These are phyloP conservation scores for Aldabrachelys gigantea DNA, from an alignment of 2,113 vertebrate species.

Conservation along the genomic window DNA sequence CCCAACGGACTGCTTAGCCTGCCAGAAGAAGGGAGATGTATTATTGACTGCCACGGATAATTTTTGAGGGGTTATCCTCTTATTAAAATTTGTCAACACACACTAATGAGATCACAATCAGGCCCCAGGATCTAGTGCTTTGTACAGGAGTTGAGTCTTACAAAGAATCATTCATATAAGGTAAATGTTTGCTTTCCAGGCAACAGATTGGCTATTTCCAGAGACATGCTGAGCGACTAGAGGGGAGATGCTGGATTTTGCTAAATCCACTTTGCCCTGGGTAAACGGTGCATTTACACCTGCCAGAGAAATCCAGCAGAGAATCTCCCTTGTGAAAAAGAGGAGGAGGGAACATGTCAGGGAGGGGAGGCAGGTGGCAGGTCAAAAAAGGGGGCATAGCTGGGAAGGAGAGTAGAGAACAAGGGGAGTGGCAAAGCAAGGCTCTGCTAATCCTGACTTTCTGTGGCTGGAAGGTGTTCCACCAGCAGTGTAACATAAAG, in stretches of 20 bases:
- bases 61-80: background rate
- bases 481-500: background rate
- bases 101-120: background rate
- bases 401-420: background rate
- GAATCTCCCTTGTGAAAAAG: background rate
- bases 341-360: background rate
- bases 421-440: too few species aligned
- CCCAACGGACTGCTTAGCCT: background rate
- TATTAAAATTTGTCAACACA: background rate
- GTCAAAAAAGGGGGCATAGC: background rate
- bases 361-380: background rate
- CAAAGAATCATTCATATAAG: background rate
- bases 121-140: background rate
- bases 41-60: background rate
- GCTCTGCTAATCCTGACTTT: background rate
- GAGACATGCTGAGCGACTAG: background rate
- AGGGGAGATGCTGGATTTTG: background rate
- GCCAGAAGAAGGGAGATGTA: background rate
- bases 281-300: background rate
- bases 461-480: background rate
- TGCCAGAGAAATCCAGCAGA: background rate
- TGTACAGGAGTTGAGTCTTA: background rate
- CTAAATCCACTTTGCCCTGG: background rate
- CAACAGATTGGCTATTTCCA: constrained; percentile 28
- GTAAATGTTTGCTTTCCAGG: background rate